Evolutionary conservation across 1,140 invertebrate species (phyloP).

Genomic region (Ericerus pela): DNA sequence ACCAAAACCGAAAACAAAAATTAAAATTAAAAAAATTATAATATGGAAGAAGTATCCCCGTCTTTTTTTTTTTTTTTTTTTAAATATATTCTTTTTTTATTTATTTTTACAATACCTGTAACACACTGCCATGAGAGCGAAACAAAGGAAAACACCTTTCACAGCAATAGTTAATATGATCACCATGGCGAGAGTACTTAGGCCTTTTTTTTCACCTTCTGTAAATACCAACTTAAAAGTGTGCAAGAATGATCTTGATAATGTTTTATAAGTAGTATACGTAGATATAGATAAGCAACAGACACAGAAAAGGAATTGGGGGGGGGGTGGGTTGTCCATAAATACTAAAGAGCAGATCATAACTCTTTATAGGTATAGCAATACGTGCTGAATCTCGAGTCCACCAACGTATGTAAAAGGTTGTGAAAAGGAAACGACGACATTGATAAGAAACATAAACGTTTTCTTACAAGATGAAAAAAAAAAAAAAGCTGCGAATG

Average conservation of each 20-base stretch:
- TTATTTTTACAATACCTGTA: conserved; percentile 60
- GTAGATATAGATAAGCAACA: background rate
- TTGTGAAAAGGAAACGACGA: too few species aligned
- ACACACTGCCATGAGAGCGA: conserved; percentile 85
- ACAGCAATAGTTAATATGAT: conserved; percentile 81
- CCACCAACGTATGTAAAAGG: too few species aligned
- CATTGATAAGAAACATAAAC: too few species aligned
- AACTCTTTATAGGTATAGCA: background rate
- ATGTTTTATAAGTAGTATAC: background rate
- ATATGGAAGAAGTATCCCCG: conserved; percentile 1
- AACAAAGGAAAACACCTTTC: conserved; percentile 82
- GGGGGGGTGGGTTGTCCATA: background rate
- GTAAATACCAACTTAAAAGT: conserved; percentile 15
- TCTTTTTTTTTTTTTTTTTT: too few species aligned
- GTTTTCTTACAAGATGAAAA: too few species aligned
- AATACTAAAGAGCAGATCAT: background rate
- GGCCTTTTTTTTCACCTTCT: conserved; percentile 25
- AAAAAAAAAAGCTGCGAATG: too few species aligned
- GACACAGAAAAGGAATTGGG: background rate
- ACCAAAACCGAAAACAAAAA: too few species aligned
- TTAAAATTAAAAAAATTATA: too few species aligned
- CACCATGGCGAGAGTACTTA: conserved; percentile 78
- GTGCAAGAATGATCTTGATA: conserved; percentile 1
- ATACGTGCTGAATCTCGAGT: background rate
- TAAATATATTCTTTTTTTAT: background rate